Conservation (phyloP, 2,113 vertebrate species). For the Etia nguti region DNA sequence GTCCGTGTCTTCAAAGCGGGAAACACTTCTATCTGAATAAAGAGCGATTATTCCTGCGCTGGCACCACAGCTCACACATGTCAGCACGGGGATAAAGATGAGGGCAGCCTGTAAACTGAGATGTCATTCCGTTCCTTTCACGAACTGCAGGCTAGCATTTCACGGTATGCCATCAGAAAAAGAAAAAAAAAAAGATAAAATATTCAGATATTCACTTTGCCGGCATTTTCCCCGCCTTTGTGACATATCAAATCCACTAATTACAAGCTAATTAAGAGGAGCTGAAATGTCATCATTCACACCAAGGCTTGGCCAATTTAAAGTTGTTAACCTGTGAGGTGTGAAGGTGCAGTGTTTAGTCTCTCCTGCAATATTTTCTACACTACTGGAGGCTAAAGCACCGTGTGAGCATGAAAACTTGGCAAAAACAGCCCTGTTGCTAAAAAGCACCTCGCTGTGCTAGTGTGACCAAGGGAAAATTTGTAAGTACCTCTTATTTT, state of each 20-base stretch:
- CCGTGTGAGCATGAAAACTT: neutral
- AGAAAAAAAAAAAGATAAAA: neutral
- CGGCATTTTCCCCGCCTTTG: neutral
- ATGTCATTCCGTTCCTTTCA: neutral
- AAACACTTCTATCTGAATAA: constrained; percentile 39
- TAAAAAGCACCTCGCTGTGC: neutral
- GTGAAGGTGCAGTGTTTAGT: neutral
- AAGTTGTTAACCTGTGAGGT: neutral
- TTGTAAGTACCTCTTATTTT: neutral
- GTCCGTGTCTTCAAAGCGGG: constrained; percentile 40
- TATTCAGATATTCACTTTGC: neutral
- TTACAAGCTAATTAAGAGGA: neutral
- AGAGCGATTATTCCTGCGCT: constrained; percentile 17
- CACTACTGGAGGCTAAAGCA: neutral
- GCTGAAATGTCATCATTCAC: neutral
- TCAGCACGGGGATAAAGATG: neutral
- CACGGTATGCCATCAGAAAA: neutral
- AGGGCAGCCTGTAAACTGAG: neutral
- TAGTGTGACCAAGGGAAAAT: neutral
- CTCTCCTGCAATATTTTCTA: neutral
- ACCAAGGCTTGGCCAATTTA: neutral
- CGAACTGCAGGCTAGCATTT: neutral
- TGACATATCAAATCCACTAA: neutral
- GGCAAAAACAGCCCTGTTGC: neutral
- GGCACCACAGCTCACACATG: neutral